Evolutionary conservation across 2,113 vertebrate genomes (phyloP).

Genomic region (Phoenicopterus ruber): DNA sequence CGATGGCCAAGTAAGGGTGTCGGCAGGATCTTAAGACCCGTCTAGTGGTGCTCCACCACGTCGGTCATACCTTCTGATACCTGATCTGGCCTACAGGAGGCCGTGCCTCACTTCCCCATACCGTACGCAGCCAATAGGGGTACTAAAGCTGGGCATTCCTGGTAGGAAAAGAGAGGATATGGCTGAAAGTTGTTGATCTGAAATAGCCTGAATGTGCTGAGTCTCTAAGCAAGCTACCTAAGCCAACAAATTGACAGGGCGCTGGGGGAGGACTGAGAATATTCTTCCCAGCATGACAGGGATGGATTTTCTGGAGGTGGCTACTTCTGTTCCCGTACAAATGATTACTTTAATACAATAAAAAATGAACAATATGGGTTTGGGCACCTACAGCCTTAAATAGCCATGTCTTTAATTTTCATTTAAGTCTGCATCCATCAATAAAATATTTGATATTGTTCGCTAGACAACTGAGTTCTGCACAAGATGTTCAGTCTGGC

Average conservation of each 20-base stretch:
- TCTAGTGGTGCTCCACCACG: background rate
- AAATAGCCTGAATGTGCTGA: background rate
- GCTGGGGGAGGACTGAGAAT: constrained; percentile 12
- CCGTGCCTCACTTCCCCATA: background rate
- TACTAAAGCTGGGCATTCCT: background rate
- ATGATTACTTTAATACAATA: constrained; percentile 50
- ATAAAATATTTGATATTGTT: constrained; percentile 58
- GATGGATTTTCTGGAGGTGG: constrained; percentile 51
- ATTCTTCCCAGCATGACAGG: constrained; percentile 37
- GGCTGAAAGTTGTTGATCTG: background rate
- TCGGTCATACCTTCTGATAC: background rate
- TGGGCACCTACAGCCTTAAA: constrained; percentile 49
- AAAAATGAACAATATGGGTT: constrained; percentile 36
- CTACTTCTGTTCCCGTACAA: constrained; percentile 46
- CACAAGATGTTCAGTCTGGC: constrained; percentile 66
- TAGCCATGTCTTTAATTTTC: constrained; percentile 50
- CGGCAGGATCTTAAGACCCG: background rate
- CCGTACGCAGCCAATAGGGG: background rate
- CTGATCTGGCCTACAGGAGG: background rate
- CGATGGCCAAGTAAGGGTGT: background rate
- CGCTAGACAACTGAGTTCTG: constrained; percentile 45
- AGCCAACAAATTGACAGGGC: background rate
- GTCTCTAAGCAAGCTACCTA: background rate
- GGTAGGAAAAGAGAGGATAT: background rate
- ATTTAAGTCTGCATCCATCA: constrained; percentile 61